Evolutionary conservation across 2,113 vertebrate genomes (phyloP).

Genomic region (Nycticryphes semicollaris): DNA sequence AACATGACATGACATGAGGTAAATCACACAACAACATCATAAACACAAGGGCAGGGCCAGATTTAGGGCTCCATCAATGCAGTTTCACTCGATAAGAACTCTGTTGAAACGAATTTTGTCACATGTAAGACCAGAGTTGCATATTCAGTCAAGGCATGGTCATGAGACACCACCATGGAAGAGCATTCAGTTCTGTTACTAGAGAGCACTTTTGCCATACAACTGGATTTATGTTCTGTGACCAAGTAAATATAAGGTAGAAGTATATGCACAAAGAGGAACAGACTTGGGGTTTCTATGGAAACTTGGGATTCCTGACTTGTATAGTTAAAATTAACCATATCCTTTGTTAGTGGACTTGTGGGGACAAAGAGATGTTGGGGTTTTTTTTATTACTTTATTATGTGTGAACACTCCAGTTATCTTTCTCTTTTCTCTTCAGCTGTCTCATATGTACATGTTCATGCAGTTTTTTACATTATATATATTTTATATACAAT

Average conservation of each 20-base stretch:
- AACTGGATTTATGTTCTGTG: not conserved
- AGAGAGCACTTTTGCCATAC: not conserved
- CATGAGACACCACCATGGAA: not conserved
- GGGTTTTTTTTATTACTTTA: not conserved
- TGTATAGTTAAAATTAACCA: conserved; percentile 46
- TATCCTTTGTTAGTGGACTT: conserved; percentile 21
- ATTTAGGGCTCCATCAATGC: not conserved
- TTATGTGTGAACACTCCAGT: not conserved
- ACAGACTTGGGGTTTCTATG: conserved; percentile 51
- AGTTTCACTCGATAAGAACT: not conserved
- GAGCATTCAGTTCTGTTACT: not conserved
- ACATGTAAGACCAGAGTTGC: not conserved
- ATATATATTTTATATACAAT: not conserved
- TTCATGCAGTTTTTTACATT: not conserved
- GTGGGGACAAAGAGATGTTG: not conserved
- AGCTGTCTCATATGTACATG: not conserved
- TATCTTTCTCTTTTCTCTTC: not conserved
- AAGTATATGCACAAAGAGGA: not conserved
- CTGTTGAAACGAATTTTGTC: not conserved
- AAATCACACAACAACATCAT: not conserved
- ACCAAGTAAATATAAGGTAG: not conserved
- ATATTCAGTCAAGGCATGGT: not conserved
- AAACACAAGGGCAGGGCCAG: not conserved
- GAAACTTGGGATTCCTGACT: conserved; percentile 54
- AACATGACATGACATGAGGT: not conserved